Evolutionary conservation across 2,113 vertebrate species (phyloP), one percentile per base, ranked within the genome.

Genomic region (Muntiacus muntjak): DNA sequence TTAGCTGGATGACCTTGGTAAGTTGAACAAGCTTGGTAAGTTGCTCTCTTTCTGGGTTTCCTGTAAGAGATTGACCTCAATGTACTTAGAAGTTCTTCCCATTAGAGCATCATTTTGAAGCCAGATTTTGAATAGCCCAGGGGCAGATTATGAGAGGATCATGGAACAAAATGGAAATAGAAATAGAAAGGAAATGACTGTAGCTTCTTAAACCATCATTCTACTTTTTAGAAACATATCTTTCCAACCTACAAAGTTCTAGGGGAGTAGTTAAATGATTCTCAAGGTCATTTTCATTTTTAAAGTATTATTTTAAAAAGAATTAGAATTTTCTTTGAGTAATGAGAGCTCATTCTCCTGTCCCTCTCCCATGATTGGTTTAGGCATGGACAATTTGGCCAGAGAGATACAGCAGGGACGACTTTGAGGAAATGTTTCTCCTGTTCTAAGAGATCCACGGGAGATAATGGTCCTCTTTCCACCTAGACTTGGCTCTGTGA

Each of bases 351-450:
- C 71, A 0, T 33, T 79, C 26, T 17, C 47, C 15, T 57, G 15
- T 64, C 30, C 55, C 25, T 85, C 40, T 19, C 76, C 67, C 50
- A 10, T 47, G 47, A 81, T 26, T 57, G 50, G 87, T 57, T 86
- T 91, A 43, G 58, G 45, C 81, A 55, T 9, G n/a, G 26, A 15
- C 3, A 36, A 8, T 64, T 87, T 78, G 26, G 43, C 71, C 33
- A n/a, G 21, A 58, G 33, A 87, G 33, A 15, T 5, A 11, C 8
- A 3, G 2, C 3, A 5, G 50, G 23, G 14, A 23, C 0, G 2
- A 67, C 76, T 21, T 21, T 43, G 23, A n/a, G n/a, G 23, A 45
- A 25, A 19, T 30, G 6, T 5, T 76, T 85, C 21, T 36, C 55
- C 55, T n/a, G 2, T 30, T 57, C 26, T 52, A 33, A 40, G 67